Conservation (phyloP, 1,140 invertebrate genomes). For the Drosophila prosaltans region DNA sequence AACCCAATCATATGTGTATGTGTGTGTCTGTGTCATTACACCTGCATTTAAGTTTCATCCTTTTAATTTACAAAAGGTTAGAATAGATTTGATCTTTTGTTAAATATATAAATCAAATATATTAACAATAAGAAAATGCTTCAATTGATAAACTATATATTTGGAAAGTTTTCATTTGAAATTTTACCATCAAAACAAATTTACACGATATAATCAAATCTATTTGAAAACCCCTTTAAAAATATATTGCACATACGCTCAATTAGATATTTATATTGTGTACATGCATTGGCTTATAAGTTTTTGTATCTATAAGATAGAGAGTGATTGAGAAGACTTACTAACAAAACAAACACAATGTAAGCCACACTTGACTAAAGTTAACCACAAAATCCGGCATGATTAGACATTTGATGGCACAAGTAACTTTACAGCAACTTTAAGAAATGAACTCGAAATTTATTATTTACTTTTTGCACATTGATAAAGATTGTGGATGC, state of each 20-base stretch:
- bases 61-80: too few species aligned
- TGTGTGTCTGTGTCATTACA: too few species aligned
- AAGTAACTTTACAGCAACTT: conserved; percentile 47
- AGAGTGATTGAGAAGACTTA: conserved; percentile 45
- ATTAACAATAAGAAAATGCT: too few species aligned
- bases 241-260: conserved; percentile 4
- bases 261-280: conserved; percentile 5
- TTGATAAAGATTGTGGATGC: background rate
- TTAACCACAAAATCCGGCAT: conserved; percentile 60
- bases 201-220: too few species aligned
- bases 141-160: too few species aligned
- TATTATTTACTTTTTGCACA: conserved; percentile 33
- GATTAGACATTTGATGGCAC: conserved; percentile 63
- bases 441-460: conserved; percentile 64
- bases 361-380: conserved; percentile 45
- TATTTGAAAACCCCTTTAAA: background rate
- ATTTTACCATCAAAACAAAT: too few species aligned
- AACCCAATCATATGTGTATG: background rate
- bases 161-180: too few species aligned
- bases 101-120: too few species aligned
- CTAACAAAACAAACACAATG: conserved; percentile 36
- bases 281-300: conserved; percentile 19
- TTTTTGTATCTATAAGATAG: conserved; percentile 57
- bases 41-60: too few species aligned
- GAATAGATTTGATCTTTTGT: too few species aligned